phyloP scores from a whole-genome alignment of 2,797 vertebrate species.

The Urosaurus nigricauda region DNA sequence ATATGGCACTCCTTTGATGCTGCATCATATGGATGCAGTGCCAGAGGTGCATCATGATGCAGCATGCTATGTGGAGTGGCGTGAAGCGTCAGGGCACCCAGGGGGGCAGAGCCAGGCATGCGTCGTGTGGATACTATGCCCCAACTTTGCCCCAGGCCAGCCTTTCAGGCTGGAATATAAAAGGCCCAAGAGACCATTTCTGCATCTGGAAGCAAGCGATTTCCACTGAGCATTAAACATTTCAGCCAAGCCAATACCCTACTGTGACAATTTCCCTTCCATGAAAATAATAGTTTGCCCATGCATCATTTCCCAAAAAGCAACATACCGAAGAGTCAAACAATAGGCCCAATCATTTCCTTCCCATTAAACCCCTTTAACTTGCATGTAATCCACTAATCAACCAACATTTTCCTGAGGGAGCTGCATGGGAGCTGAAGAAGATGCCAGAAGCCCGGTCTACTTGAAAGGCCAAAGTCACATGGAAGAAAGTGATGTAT shows the following conservation, averaged over 20 bases:
- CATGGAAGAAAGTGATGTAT: background rate
- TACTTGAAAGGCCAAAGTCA: background rate
- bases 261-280: constrained; percentile 36
- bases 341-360: constrained; percentile 13
- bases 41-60: too few relatives aligned
- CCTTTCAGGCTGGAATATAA: too few relatives aligned
- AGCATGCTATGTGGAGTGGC: too few relatives aligned
- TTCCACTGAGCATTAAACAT: constrained; percentile 10
- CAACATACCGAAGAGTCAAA: background rate
- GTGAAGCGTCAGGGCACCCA: too few relatives aligned
- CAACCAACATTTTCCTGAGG: constrained; percentile 21
- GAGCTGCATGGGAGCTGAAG: background rate
- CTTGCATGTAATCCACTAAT: constrained; percentile 38
- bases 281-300: constrained; percentile 35
- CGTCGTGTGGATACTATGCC: too few relatives aligned
- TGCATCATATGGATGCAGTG: too few relatives aligned
- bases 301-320: background rate
- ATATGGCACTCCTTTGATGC: too few relatives aligned
- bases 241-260: background rate
- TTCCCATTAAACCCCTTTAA: constrained; percentile 45
- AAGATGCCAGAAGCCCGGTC: constrained; percentile 14
- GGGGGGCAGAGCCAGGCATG: too few relatives aligned
- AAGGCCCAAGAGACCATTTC: too few relatives aligned
- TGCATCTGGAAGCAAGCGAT: constrained; percentile 42
- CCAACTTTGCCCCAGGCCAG: too few relatives aligned